Conservation (phyloP, 1,140 invertebrate genomes). For the Lysiphlebus fabarum region DNA sequence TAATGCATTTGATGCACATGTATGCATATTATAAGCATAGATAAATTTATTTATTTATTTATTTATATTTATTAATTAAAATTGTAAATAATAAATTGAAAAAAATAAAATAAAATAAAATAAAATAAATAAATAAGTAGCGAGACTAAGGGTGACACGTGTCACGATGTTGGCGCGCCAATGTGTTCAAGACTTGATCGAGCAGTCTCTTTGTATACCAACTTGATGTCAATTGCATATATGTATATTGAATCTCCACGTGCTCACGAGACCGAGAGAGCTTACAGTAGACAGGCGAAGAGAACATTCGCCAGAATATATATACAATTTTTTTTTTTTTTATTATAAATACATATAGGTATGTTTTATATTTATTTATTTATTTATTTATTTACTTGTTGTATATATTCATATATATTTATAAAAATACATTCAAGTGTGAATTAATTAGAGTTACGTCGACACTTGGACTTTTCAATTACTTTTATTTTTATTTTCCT, state of each 20-base stretch:
- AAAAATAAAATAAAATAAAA: no score
- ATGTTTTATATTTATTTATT: no score
- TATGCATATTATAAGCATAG: no score
- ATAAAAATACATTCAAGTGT: slow-evolving; percentile 6
- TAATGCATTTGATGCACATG: no score
- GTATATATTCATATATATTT: no score
- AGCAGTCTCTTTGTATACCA: background rate
- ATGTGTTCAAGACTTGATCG: background rate
- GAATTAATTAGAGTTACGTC: slow-evolving; percentile 16
- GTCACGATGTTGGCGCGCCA: slow-evolving; percentile 1
- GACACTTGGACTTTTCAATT: background rate
- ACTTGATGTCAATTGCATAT: slow-evolving; percentile 9
- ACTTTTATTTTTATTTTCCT: no score
- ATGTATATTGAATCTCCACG: slow-evolving; percentile 8
- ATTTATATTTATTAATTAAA: no score
- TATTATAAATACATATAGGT: slow-evolving; percentile 1
- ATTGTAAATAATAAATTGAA: no score
- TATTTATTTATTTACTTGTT: no score
- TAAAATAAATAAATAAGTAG: no score
- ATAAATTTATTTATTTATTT: no score
- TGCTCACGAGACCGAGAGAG: slow-evolving; percentile 19
- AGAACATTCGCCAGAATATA: background rate
- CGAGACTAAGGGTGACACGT: background rate
- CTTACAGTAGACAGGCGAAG: background rate
- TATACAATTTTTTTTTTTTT: background rate